Percentiles rank a stretch among this genome's conserved stretches.
These are phyloP conservation scores for Microtus ochrogaster DNA, from an alignment of 2,113 vertebrate species.

Conservation along the genomic window DNA sequence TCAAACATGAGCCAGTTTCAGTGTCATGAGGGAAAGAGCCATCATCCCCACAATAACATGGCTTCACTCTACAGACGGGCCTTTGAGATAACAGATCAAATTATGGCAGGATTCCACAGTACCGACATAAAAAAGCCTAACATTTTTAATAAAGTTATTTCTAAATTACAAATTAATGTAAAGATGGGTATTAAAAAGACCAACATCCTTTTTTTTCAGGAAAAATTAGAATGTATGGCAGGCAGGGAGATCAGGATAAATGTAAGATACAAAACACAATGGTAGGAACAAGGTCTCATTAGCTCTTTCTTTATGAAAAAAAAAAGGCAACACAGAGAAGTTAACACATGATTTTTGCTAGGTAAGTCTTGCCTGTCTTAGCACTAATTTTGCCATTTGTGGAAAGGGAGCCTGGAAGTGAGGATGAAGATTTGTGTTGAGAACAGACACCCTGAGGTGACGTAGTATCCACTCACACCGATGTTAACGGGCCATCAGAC, in stretches of 20 bases:
- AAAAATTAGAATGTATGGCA: conserved; percentile 22
- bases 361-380: not conserved
- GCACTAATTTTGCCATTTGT: not conserved
- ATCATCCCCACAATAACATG: not conserved
- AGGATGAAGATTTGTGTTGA: not conserved
- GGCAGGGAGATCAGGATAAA: conserved; percentile 27
- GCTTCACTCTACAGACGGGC: not conserved
- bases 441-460: not conserved
- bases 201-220: conserved; percentile 11
- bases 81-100: conserved; percentile 10
- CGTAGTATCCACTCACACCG: not conserved
- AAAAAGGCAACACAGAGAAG: not conserved
- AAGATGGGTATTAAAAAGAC: conserved; percentile 35
- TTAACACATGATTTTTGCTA: not conserved
- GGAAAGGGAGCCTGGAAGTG: not conserved
- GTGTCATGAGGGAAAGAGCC: not conserved
- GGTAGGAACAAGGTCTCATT: not conserved
- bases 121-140: not conserved
- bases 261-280: not conserved
- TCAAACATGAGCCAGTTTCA: not conserved
- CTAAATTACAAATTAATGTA: conserved; percentile 17
- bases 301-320: not conserved
- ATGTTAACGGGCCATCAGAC: not conserved
- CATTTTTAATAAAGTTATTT: conserved; percentile 22
- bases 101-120: not conserved